Conservation (phyloP, 2,113 vertebrate species). For the Parotia lawesii region DNA sequence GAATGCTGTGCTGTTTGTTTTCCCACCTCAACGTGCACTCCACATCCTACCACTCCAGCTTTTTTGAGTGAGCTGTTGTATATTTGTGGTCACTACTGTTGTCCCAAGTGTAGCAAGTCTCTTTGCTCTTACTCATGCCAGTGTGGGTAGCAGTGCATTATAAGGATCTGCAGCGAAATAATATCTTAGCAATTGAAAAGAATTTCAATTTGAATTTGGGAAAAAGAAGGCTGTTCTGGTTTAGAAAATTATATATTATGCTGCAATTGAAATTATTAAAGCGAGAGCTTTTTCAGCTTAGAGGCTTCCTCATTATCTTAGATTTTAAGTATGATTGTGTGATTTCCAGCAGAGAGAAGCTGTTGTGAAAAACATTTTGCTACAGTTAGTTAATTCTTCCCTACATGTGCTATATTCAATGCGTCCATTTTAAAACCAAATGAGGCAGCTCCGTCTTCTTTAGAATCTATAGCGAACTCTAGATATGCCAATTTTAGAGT, state of each 20-base stretch:
- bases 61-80: neutral
- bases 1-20: neutral
- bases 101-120: neutral
- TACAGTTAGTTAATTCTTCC: constrained; percentile 79
- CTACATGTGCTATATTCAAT: constrained; percentile 73
- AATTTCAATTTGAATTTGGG: neutral
- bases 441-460: constrained; percentile 62
- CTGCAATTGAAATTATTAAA: constrained; percentile 52
- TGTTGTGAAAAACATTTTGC: constrained; percentile 72
- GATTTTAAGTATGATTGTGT: constrained; percentile 60
- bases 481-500: constrained; percentile 66
- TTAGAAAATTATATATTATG: constrained; percentile 25
- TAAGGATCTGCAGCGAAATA: neutral
- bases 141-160: neutral
- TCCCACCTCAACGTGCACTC: neutral
- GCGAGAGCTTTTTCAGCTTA: constrained; percentile 49
- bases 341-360: constrained; percentile 74
- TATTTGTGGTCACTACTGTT: neutral
- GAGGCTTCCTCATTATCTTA: constrained; percentile 64
- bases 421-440: constrained; percentile 78
- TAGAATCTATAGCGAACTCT: constrained; percentile 52
- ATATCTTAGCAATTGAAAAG: neutral
- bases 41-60: neutral
- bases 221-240: neutral
- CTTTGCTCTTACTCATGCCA: neutral